phyloP scores from a whole-genome alignment of 2,888 invertebrate genomes.

The Hymenopus coronatus region DNA sequence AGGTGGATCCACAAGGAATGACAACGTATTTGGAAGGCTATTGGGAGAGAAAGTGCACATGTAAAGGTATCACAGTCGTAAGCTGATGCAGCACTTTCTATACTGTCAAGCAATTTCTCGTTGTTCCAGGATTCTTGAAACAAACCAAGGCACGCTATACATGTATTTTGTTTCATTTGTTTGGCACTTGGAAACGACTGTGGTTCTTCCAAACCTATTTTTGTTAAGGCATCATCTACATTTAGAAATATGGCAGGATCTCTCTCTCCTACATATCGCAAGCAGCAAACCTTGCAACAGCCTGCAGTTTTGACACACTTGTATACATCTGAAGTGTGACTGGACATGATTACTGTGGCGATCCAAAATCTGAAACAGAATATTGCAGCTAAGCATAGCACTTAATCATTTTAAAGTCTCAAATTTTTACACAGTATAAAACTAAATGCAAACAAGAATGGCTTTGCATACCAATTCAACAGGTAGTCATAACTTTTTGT shows the following conservation, averaged over 20 bases:
- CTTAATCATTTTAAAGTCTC: too few relatives aligned
- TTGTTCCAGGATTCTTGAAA: constrained; percentile 54
- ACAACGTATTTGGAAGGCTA: constrained; percentile 64
- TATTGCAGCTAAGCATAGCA: neutral
- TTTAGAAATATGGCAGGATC: constrained; percentile 56
- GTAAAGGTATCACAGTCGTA: constrained; percentile 67
- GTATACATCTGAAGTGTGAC: neutral
- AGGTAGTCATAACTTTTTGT: too few relatives aligned
- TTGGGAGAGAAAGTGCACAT: constrained; percentile 69
- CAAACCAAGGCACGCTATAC: constrained; percentile 70
- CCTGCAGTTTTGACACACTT: constrained; percentile 51
- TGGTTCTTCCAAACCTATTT: constrained; percentile 48
- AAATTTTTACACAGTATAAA: too few relatives aligned
- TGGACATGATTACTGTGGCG: neutral
- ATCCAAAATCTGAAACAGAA: neutral
- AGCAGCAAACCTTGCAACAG: constrained; percentile 66
- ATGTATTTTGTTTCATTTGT: constrained; percentile 55
- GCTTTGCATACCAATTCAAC: too few relatives aligned
- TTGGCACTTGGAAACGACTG: constrained; percentile 42
- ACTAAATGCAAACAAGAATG: too few relatives aligned
- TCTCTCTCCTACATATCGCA: constrained; percentile 64
- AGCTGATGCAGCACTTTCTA: constrained; percentile 37
- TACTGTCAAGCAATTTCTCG: neutral
- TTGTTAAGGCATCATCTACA: constrained; percentile 48
- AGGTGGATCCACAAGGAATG: constrained; percentile 61